Evolutionary conservation across 2,113 vertebrate species (phyloP), one percentile per base, ranked within the genome.

Genomic region (Pteruthius melanotis): DNA sequence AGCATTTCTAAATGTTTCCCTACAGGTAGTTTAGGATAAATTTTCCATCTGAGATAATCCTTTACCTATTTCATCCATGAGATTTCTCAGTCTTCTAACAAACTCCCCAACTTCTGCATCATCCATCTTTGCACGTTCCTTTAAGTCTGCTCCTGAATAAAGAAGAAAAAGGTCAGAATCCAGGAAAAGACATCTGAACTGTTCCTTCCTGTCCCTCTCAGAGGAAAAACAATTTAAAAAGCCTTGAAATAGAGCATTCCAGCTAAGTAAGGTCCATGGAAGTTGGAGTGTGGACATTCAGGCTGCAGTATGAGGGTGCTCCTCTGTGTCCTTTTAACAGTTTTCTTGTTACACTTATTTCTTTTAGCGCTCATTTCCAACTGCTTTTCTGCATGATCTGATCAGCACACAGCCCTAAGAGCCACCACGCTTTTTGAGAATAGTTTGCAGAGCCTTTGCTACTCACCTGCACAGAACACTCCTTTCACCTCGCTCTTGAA

Each of bases 1-100:
- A 77, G 37, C 11, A 33, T 53, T 66, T 83, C 61, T 53, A 18
- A 45, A 57, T 23, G 8, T 23, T 60, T 78, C 47, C 3, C 44
- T 37, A 44, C 17, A 71, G 50, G 16, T 44, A 18, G 21, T 21
- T 24, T 22, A 68, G 37, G 37, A 72, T 30, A 35, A 20, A 74
- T 45, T 77, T 81, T 42, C 56, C 40, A 91, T 2, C 6, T 10
- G 35, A 47, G 15, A 52, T 22, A 88, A 50, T 33, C 3, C 59
- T 97, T 98, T 90, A 99, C 99, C 99, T 52, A 99, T 99, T 78
- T 99, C 98, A 96, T 97, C 99, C 99, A 99, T 99, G 87, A 99
- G 97, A 54, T 98, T 98, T 79, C 99, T 98, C 79, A 99, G 98
- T 87, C 97, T 88, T 66, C 98, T 99, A 70, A 99, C 99, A 90